phyloP scores from a whole-genome alignment of 2,113 vertebrate species.

The Entelurus aequoreus region DNA sequence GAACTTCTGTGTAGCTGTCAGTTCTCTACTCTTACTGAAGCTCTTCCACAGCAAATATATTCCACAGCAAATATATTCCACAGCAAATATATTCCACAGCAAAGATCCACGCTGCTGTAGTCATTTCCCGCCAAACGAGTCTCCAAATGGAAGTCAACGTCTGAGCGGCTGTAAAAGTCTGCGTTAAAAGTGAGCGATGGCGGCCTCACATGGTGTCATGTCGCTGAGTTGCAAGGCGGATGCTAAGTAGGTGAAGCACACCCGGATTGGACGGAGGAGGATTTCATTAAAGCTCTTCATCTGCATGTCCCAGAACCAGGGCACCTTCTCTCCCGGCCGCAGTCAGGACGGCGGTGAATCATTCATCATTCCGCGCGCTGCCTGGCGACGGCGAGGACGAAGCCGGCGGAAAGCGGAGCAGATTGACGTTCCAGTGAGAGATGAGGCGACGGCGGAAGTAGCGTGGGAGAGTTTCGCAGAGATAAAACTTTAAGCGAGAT shows the following conservation, averaged over 20 bases:
- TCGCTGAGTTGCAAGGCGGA: constrained; percentile 4
- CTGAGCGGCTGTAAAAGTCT: constrained; percentile 24
- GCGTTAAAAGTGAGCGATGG: constrained; percentile 44
- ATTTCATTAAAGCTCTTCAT: constrained; percentile 20
- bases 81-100: too few species aligned
- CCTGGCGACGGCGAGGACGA: neutral
- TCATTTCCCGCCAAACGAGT: constrained; percentile 29
- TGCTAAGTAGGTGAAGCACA: constrained; percentile 3
- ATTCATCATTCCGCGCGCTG: neutral
- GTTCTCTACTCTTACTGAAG: neutral
- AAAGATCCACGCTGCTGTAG: neutral
- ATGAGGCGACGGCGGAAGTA: neutral
- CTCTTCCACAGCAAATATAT: too few species aligned
- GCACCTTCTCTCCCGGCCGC: neutral
- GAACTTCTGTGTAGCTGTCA: neutral
- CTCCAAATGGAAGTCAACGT: constrained; percentile 35
- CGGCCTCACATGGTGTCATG: constrained; percentile 16
- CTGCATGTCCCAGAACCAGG: neutral
- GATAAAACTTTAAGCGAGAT: constrained; percentile 8
- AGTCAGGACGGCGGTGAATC: neutral
- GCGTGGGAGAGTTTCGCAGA: neutral
- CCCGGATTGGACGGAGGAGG: constrained; percentile 14
- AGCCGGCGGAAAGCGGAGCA: neutral
- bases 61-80: too few species aligned
- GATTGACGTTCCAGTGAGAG: neutral